Conservation (phyloP, 35 echinoderm and acorn worm genomes). For the Acanthaster planci region DNA sequence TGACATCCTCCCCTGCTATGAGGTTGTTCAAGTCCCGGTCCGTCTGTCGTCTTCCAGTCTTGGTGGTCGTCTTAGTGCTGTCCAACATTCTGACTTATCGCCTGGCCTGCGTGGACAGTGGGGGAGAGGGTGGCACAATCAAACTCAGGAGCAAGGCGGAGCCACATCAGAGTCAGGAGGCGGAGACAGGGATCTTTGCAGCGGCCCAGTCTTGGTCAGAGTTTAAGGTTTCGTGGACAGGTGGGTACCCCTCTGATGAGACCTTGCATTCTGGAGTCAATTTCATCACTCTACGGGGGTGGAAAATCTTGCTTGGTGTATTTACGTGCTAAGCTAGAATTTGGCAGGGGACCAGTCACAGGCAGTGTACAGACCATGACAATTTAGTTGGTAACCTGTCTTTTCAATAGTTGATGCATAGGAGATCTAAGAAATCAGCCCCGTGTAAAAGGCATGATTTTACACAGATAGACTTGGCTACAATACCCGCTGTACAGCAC, state of each 20-base stretch:
- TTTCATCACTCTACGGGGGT: too few relatives aligned
- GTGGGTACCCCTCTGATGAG: background rate
- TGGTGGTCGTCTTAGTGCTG: background rate
- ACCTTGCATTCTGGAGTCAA: too few relatives aligned
- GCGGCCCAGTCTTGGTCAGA: slow-evolving; percentile 29
- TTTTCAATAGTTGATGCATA: too few relatives aligned
- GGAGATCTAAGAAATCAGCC: too few relatives aligned
- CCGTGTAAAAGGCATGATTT: too few relatives aligned
- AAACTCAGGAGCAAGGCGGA: slow-evolving; percentile 21
- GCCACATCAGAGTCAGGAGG: slow-evolving; percentile 17
- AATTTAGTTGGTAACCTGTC: too few relatives aligned
- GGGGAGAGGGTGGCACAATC: slow-evolving; percentile 25
- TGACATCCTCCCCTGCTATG: slow-evolving; percentile 19
- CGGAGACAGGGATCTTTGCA: slow-evolving; percentile 1
- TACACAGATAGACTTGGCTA: too few relatives aligned
- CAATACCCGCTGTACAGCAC: too few relatives aligned
- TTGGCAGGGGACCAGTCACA: too few relatives aligned
- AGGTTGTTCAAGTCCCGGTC: slow-evolving; percentile 15
- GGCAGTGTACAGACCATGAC: too few relatives aligned
- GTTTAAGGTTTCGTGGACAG: slow-evolving; percentile 5
- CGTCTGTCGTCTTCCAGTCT: slow-evolving; percentile 16
- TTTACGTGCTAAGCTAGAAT: too few relatives aligned
- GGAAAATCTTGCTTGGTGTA: too few relatives aligned
- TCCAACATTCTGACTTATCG: slow-evolving; percentile 33
- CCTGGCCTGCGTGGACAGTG: background rate